Evolutionary conservation across 2,113 vertebrate species (phyloP), one percentile per base, ranked within the genome.

Genomic region (Lamprologus callipterus): DNA sequence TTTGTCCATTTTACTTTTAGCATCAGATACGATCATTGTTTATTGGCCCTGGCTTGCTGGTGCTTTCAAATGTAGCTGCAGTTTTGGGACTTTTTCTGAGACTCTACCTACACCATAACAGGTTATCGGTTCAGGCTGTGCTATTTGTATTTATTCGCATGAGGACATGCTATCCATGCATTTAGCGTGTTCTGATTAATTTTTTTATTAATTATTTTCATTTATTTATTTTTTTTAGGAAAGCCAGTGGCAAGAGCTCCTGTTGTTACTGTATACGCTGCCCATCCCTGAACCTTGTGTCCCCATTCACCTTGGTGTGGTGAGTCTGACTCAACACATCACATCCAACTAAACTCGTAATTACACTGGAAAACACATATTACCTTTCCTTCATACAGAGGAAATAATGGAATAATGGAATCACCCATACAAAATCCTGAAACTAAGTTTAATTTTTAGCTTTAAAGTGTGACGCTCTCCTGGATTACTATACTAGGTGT

Each of bases 231-330:
- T 47, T 47, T 97, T 40, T 94, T 93, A 99, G 98, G 98, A 98
- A 65, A 97, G 91, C 85, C 97, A 98, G 21, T 97, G 97, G 96
- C 97, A 96, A 91, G 98, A 99, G 92, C 97, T 99, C 53, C 96
- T 99, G 35, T 96, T 98, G 89, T 97, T 97, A 3, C 95, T 99
- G 37, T 96, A 98, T 79, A 96, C 92, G 54, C 97, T 98, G 21
- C 93, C 97, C 17, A 95, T 99, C 85, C 99, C 98, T 90, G 97
- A 98, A 75, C 97, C 98, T 9, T 97, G 97, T 90, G 93, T 97
- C 42, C 96, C 97, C 80, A 97, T 99, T 91, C 97, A 99, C 94
- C 97, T 99, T 16, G 98, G 97, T 54, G 96, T 98, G 98, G 98
- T 99, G 93, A 97, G 95, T 87, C 40, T 31, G n/a, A 79, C 12